Conservation (phyloP, 2,113 vertebrate species). For the Podarcis cretensis region DNA sequence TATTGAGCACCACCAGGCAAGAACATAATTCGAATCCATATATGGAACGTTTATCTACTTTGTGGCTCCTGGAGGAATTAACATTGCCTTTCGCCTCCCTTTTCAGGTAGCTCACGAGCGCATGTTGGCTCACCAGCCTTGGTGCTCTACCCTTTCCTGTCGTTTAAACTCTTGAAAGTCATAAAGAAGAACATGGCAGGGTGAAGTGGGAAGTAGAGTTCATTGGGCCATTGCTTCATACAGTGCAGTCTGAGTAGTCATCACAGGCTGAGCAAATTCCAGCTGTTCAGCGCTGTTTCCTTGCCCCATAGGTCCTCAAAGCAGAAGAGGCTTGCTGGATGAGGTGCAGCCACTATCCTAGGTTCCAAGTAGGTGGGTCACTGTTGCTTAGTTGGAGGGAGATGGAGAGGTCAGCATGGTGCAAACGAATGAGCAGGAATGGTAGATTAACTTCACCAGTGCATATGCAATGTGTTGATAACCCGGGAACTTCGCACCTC, state of each 20-base stretch:
- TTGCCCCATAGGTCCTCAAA: too few relatives aligned
- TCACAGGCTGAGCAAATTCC: too few relatives aligned
- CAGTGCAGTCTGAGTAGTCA: not conserved
- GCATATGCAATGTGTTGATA: too few relatives aligned
- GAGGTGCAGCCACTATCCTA: too few relatives aligned
- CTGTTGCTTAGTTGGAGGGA: too few relatives aligned
- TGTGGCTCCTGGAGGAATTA: not conserved
- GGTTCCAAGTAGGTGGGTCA: too few relatives aligned
- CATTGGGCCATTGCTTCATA: not conserved
- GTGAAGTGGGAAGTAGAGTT: constrained; percentile 1
- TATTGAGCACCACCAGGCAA: not conserved
- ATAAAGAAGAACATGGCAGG: not conserved
- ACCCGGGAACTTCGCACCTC: too few relatives aligned
- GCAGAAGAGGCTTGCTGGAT: too few relatives aligned
- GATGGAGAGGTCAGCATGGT: too few relatives aligned
- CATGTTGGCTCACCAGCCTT: not conserved
- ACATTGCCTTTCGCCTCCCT: not conserved
- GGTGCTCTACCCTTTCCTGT: not conserved
- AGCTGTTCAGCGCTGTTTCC: too few relatives aligned
- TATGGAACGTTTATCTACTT: constrained; percentile 25
- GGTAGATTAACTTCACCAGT: too few relatives aligned
- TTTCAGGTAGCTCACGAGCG: not conserved
- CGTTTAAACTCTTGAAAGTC: constrained; percentile 7
- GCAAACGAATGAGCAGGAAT: too few relatives aligned
- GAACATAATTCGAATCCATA: not conserved